Base-by-base conservation (phyloP, 2,888 invertebrate genomes). In the Dromius quadrimaculatus region DNA sequence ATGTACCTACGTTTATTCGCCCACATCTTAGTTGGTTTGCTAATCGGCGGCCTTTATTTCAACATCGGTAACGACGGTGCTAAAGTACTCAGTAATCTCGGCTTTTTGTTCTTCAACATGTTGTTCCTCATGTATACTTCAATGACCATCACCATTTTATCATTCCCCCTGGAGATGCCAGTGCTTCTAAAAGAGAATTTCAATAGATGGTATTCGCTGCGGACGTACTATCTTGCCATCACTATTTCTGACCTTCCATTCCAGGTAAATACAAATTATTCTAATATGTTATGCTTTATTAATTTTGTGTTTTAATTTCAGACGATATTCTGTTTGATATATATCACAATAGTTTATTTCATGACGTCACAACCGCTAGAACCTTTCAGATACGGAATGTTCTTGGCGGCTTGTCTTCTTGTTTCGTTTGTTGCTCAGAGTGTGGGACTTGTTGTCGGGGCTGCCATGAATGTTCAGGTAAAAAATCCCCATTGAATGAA, bases 91-190 rank as follows among this genome's bases (percentile, higher is more conserved):
- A 97, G 96, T 80, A 98, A 98, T 83, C 90, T 97, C 76, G 97
- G 97, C 73, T 97, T 96, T 85, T 86, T 98, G 20, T 98, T 98
- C 88, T 98, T 98, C 88, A 97, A 97, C 82, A 95, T 98, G 93
- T 87, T 98, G 79, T 98, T 98, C 87, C 89, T 98, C 74, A 98
- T 98, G 95, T 98, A 98, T 86, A 97, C 97, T 0, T 96, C 98
- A n/a, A 95, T 98, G 92, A 98, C 98, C 81, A 97, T 98, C 78
- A 98, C 98, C 47, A 97, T 98, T 79, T 87, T 98, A 75, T 97
- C 98, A 78, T 98, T 98, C 85, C 97, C 98, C 0, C 86, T 97
- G 75, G 97, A 98, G 84, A 93, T 97, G 93, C 94, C 95, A 0
- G 97, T 97, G 63, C 86, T 97, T 77, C 86, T 97, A 59, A 92